Evolutionary conservation across 1,140 invertebrate genomes (phyloP).

Genomic region (Dreissena rostriformis): DNA sequence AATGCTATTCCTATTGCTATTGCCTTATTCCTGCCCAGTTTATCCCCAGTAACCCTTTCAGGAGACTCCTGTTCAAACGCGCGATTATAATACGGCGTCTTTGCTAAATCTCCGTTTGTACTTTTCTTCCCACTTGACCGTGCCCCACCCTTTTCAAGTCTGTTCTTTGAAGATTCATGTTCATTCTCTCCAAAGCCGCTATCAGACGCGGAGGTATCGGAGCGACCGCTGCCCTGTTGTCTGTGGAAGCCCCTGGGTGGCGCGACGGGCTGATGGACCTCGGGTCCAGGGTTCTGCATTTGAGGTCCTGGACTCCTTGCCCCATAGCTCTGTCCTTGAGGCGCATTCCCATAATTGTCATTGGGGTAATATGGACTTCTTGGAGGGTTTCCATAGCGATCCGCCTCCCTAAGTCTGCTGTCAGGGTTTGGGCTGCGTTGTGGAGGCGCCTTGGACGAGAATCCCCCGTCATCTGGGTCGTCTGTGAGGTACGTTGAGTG

Average conservation of each 20-base stretch:
- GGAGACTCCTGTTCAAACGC: constrained; percentile 49
- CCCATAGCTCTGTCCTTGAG: too few species aligned
- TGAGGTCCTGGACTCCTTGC: too few species aligned
- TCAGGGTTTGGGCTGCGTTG: constrained; percentile 8
- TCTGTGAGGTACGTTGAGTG: constrained; percentile 43
- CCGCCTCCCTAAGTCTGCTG: not conserved
- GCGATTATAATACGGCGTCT: constrained; percentile 50
- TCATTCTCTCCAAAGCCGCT: constrained; percentile 57
- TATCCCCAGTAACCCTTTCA: constrained; percentile 15
- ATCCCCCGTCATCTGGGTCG: constrained; percentile 33
- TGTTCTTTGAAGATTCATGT: constrained; percentile 32
- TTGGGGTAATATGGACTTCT: constrained; percentile 12
- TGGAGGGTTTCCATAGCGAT: not conserved
- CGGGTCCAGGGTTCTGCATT: not conserved
- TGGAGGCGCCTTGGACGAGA: constrained; percentile 1
- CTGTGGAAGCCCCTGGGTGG: constrained; percentile 34
- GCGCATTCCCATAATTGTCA: constrained; percentile 21
- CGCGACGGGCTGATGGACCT: constrained; percentile 23
- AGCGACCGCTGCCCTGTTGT: constrained; percentile 52
- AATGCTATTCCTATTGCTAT: constrained; percentile 34
- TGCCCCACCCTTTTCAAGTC: constrained; percentile 17
- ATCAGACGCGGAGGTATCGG: constrained; percentile 43
- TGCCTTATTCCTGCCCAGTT: constrained; percentile 50
- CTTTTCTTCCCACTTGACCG: not conserved
- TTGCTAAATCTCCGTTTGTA: not conserved